Base-by-base conservation (phyloP, 2,888 invertebrate genomes). In the Seira ritae region DNA sequence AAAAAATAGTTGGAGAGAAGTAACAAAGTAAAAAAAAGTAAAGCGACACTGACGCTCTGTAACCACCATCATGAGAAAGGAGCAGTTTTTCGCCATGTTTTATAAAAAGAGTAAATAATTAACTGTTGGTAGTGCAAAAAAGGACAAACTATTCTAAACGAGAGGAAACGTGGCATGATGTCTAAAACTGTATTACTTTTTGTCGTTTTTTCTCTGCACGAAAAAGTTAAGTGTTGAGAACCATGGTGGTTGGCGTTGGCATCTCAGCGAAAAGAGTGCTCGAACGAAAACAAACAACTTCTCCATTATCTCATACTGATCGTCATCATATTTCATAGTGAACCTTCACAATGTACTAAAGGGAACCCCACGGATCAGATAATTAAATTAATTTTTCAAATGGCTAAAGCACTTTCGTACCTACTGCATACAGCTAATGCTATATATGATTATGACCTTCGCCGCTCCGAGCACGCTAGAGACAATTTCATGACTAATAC, bases 321-420 rank as follows among this genome's bases (percentile, higher is more conserved):
- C 55, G 15, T 15, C 55, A 17, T 55, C 55, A 71, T 19, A 22
- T 46, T 70, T 70, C 46, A 20, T 46, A 70, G 31, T 19, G 31
- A 70, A 42, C 4, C 12, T 17, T 3, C 24, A 37, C 15, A 31
- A 24, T 46, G 46, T 46, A 46, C 20, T n/a, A 70, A 20, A 31
- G 10, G 50, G 17, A 76, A 50, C 76, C 76, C 76, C 76, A 12
- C 17, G 55, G 55, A 55, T 55, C 55, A 55, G 55, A 55, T 55
- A 55, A 55, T 55, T 55, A 55, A 55, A 55, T 55, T 55, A 55
- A 55, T 55, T 55, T 55, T 55, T 55, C 55, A 55, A 55, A 55
- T 55, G n/a, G 55, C 17, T 55, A n/a, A 55, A 55, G 55, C 12
- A 55, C 55, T 55, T 55, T 55, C 8, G 3, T 31, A 31, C 31